These are phyloP conservation scores for Toxostoma redivivum DNA, from an alignment of 2,113 vertebrate genomes.

Conservation along the genomic window DNA sequence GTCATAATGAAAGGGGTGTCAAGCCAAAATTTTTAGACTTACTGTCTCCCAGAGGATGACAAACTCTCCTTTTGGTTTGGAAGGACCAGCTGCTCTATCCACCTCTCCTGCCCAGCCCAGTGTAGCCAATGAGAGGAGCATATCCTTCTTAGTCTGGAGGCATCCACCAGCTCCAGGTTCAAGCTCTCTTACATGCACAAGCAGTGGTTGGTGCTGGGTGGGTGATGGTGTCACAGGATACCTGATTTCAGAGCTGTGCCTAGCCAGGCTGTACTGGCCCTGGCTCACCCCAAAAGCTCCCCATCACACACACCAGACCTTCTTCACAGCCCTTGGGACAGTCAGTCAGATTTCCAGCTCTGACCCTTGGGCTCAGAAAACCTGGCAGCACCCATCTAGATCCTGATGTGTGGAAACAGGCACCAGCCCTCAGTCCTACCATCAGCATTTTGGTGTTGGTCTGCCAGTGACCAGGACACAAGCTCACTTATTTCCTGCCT, in stretches of 20 bases:
- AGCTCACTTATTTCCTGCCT: neutral
- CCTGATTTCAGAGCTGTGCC: neutral
- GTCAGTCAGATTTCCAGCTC: neutral
- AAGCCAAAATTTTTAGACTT: neutral
- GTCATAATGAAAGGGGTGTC: neutral
- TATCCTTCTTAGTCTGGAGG: neutral
- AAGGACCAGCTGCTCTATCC: neutral
- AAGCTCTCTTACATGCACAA: accelerated
- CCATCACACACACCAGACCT: neutral
- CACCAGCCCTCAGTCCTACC: neutral
- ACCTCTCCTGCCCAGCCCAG: neutral
- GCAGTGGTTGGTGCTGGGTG: neutral
- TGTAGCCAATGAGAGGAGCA: neutral
- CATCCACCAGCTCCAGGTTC: neutral
- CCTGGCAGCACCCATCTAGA: neutral
- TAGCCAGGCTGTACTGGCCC: neutral
- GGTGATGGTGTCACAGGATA: neutral
- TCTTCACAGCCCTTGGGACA: accelerated
- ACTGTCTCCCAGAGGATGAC: neutral
- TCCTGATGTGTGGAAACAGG: neutral
- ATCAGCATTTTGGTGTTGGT: neutral
- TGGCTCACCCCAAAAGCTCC: accelerated
- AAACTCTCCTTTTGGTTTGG: neutral
- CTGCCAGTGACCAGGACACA: neutral
- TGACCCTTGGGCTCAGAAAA: neutral